These are phyloP conservation scores for Nemotelus nigrinus DNA, from an alignment of 2,888 invertebrate genomes.

Conservation along the genomic window DNA sequence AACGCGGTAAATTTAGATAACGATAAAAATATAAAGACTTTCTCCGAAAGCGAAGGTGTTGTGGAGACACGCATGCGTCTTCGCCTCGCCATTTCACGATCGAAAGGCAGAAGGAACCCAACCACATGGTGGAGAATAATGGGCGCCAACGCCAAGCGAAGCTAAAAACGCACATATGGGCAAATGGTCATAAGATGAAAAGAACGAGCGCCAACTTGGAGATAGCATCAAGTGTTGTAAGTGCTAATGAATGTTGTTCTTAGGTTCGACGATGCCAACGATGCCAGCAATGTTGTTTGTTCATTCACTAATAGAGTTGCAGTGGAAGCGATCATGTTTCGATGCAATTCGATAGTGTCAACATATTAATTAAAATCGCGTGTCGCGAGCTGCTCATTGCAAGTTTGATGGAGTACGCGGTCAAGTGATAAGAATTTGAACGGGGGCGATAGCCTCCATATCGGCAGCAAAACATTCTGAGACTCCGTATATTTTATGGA, in stretches of 20 bases:
- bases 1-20: constrained; percentile 1
- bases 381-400: neutral
- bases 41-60: constrained; percentile 24
- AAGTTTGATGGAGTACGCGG: too few species aligned
- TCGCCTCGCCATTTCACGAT: neutral
- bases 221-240: neutral
- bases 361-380: constrained; percentile 6
- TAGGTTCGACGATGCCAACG: constrained; percentile 3
- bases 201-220: constrained; percentile 5
- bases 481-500: too few species aligned
- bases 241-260: constrained; percentile 19
- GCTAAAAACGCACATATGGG: neutral
- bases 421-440: too few species aligned
- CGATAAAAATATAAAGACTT: constrained; percentile 29
- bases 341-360: constrained; percentile 1
- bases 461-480: too few species aligned
- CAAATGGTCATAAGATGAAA: neutral
- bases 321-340: constrained; percentile 7
- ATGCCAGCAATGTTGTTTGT: neutral
- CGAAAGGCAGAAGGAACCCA: neutral
- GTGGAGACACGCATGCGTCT: constrained; percentile 4
- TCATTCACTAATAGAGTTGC: constrained; percentile 3
- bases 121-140: neutral
- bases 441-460: too few species aligned
- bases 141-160: constrained; percentile 12